Evolutionary conservation across 1,140 invertebrate genomes (phyloP), one percentile per base, ranked within the genome.

Genomic region (Armadillidium nasatum): DNA sequence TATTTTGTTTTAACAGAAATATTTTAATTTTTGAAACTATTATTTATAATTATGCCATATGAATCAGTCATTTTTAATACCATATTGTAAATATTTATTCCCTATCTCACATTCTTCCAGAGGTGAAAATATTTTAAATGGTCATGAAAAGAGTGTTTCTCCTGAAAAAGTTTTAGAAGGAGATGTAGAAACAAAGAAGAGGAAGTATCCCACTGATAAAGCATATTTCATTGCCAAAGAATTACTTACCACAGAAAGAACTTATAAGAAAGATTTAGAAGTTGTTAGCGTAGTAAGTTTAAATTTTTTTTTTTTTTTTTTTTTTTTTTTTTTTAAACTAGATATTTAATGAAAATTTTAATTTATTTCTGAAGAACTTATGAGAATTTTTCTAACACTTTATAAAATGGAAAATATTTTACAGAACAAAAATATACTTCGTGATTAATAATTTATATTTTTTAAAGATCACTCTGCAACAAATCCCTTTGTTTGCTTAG

Each of bases 191-290:
- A 23, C 60, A 7, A 33, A 60, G 10, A 66, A 74, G 71, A 72
- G 79, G 43, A 78, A 78, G 72, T 89, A 88, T 84, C 89, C 91
- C 15, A 88, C 88, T 1, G 94, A 97, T 82, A 90, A 91, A 83
- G 90, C 91, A 15, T 97, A 96, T 86, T 97, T 92, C 83, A 92
- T 98, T 81, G 91, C 93, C 60, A 97, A 97, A 85, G 95, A 98
- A 86, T 85, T 98, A 72, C 86, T 97, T 7, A 96, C 96, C 93
- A 97, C 95, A 0, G 96, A 98, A 84, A 86, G 95, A 78, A 97
- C 95, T 0, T 98, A 96, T 85, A 95, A 94, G 83, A 94, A 96
- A 82, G 95, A 98, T 84, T 85, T 98, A 78, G 94, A 97, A 85
- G 91, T 97, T 54, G 89, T 98, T 75, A 94, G 93, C 84, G 87